These are phyloP conservation scores for Venusia cambrica DNA, from an alignment of 2,888 invertebrate species.

Conservation along the genomic window DNA sequence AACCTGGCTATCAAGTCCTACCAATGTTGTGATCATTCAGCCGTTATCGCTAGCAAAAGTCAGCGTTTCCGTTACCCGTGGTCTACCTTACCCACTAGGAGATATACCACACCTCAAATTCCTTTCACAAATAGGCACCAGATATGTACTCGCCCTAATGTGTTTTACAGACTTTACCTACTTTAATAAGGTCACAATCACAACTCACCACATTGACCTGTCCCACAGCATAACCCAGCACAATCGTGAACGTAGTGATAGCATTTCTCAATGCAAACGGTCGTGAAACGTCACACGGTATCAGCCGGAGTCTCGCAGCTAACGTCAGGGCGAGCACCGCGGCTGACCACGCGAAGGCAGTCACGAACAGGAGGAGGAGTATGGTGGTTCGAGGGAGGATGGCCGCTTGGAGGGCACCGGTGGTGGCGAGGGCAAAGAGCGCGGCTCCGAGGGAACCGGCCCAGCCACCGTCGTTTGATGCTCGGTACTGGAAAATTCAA, in stretches of 20 bases:
- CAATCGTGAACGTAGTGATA: conserved; percentile 92
- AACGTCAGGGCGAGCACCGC: conserved; percentile 91
- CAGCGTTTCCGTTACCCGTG: too few species aligned
- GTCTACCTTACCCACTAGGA: too few species aligned
- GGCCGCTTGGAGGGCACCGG: conserved; percentile 87
- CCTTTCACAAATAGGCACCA: too few species aligned
- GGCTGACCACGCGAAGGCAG: conserved; percentile 95
- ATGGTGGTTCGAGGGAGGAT: conserved; percentile 93
- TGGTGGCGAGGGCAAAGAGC: conserved; percentile 87
- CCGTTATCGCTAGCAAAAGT: too few species aligned
- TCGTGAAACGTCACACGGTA: conserved; percentile 92
- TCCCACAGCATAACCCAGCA: conserved; percentile 92
- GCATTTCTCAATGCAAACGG: conserved; percentile 91
- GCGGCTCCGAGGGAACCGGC: conserved; percentile 90
- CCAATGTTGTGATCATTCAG: too few species aligned
- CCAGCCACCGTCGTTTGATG: conserved; percentile 92
- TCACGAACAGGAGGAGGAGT: conserved; percentile 90
- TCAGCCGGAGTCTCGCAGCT: conserved; percentile 90
- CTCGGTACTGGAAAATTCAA: conserved; percentile 87
- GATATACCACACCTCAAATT: too few species aligned
- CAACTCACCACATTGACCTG: conserved; percentile 96
- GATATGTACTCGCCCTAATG: too few species aligned
- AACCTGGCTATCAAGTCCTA: too few species aligned
- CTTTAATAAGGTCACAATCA: too few species aligned
- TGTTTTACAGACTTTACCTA: too few species aligned